Percentiles rank a stretch among this genome's conserved stretches.
These are phyloP conservation scores for Neodiprion lecontei DNA, from an alignment of 1,140 invertebrate species.

Conservation along the genomic window DNA sequence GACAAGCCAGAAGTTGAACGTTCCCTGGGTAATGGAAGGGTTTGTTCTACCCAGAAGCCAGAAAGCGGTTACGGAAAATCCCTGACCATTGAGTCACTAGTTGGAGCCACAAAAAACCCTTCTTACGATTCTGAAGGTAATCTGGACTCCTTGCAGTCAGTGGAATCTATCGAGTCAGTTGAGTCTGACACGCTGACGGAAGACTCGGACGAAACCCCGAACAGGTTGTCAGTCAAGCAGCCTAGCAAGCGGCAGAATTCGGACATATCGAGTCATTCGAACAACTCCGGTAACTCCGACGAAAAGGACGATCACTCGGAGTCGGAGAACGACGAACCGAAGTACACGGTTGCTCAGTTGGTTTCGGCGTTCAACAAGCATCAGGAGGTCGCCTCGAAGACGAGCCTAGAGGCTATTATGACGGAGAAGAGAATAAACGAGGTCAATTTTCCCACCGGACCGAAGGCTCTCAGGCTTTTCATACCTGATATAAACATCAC, in stretches of 20 bases:
- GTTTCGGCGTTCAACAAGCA: slow-evolving; percentile 65
- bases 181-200: slow-evolving; percentile 58
- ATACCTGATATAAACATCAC: slow-evolving; percentile 64
- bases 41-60: too few relatives aligned
- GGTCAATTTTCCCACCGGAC: slow-evolving; percentile 62
- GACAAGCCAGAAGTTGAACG: background rate
- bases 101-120: slow-evolving; percentile 35
- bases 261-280: slow-evolving; percentile 51
- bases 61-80: too few relatives aligned
- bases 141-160: slow-evolving; percentile 53
- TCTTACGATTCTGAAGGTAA: slow-evolving; percentile 50
- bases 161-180: slow-evolving; percentile 46
- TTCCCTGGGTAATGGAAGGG: background rate
- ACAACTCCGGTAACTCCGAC: slow-evolving; percentile 51
- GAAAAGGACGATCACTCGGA: slow-evolving; percentile 57
- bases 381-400: slow-evolving; percentile 62
- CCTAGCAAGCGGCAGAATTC: slow-evolving; percentile 50
- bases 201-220: slow-evolving; percentile 50
- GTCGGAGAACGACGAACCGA: slow-evolving; percentile 61
- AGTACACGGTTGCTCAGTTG: slow-evolving; percentile 63
- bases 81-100: background rate
- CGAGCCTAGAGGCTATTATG: slow-evolving; percentile 62
- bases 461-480: slow-evolving; percentile 61
- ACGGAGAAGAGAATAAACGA: slow-evolving; percentile 53
- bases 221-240: slow-evolving; percentile 31